Base-by-base conservation (phyloP, 2,888 invertebrate genomes). In the Nudaria mundana region DNA sequence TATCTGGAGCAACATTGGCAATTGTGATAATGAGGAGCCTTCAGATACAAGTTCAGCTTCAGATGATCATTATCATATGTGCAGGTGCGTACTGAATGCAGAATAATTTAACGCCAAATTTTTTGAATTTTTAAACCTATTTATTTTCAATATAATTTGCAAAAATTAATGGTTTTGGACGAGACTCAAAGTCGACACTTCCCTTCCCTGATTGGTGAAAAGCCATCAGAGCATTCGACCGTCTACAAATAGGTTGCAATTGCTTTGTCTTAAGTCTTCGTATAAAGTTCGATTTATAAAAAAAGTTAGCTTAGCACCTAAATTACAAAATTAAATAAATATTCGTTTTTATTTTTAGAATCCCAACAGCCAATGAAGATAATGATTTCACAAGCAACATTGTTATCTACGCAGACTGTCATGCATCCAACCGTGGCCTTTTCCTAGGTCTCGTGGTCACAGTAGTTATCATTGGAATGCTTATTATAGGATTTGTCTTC, bases 1-100 rank as follows among this genome's bases (percentile, higher is more conserved):
- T 30, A 92, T 95, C 55, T 95, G 94, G 94, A 90, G 90, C 56
- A 93, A 94, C 63, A 92, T 95, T 40, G 94, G 93, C 3, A 82
- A 90, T 42, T 92, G 92, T 62, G 77, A 76, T 1, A 83, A 81
- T 31, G 82, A 85, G 6, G 79, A 85, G 18, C 50, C 35, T 18
- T 71, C 71, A 15, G 85, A 84, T 40, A 53, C 64, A 3, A 71
- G 63, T 31, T 77, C 80, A 0, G 71, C 62, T 48, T 50, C 74
- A 10, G 81, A 76, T 15, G 85, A 85, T 14, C 70, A 68, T 40
- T 61, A 61, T 20, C 72, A 76, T 1, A 37, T 83, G 41, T 87
- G 86, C 86, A 83, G 71, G 87, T 87, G 61, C 47, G 72, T 68
- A 45, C 14, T 13, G 13, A 14, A 2, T 5, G 10, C 3, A 5